phyloP scores from a whole-genome alignment of 2,888 invertebrate species.

The Scotopteryx bipunctaria region DNA sequence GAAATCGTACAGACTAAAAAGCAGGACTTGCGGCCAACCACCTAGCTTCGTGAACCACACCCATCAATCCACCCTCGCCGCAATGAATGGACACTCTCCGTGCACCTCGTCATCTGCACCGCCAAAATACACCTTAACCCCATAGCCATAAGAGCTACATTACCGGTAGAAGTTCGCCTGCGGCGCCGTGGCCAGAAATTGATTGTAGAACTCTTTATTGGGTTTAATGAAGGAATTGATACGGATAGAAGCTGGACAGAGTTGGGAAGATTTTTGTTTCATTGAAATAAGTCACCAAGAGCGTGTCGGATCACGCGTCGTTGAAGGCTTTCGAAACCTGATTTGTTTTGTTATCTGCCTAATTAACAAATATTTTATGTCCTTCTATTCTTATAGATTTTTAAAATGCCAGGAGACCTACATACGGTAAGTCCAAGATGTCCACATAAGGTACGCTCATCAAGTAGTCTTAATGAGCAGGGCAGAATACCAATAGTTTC shows the following conservation, averaged over 20 bases:
- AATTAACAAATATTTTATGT: too few species aligned
- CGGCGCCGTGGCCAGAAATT: constrained; percentile 67
- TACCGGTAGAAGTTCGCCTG: constrained; percentile 37
- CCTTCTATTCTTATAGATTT: too few species aligned
- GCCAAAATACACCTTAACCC: constrained; percentile 42
- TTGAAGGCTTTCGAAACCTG: too few species aligned
- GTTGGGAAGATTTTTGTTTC: constrained; percentile 1
- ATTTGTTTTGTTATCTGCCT: too few species aligned
- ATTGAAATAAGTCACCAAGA: constrained; percentile 1
- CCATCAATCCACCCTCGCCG: constrained; percentile 79
- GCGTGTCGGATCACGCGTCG: too few species aligned
- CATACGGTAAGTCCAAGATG: too few species aligned
- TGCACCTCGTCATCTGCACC: constrained; percentile 37
- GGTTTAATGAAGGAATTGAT: constrained; percentile 80
- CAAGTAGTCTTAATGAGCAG: too few species aligned
- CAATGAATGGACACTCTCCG: constrained; percentile 77
- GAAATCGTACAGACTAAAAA: constrained; percentile 52
- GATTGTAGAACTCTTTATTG: constrained; percentile 77
- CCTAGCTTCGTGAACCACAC: constrained; percentile 67
- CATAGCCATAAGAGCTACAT: constrained; percentile 34
- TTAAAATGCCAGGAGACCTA: too few species aligned
- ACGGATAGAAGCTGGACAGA: constrained; percentile 55
- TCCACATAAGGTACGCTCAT: too few species aligned
- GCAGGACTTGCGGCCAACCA: constrained; percentile 62
- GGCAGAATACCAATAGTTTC: too few species aligned